Evolutionary conservation across 2,797 vertebrate genomes (phyloP).

Genomic region (Sebastes ruberrimus): DNA sequence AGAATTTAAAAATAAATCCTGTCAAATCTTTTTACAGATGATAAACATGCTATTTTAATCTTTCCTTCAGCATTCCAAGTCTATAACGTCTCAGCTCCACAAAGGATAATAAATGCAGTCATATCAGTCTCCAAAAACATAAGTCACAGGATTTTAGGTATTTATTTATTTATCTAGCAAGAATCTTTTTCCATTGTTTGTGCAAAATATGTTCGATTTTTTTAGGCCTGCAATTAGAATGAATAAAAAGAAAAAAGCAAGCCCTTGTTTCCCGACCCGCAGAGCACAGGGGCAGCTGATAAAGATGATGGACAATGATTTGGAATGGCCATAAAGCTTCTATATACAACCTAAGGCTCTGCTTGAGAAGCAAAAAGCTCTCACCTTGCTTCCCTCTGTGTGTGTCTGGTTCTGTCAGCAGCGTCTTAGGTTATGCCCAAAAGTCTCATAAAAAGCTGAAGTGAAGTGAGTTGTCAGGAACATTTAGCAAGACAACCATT

Average conservation of each 20-base stretch:
- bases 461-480: not conserved
- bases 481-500: not conserved
- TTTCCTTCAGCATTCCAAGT: not conserved
- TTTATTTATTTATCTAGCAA: not conserved
- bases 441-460: not conserved
- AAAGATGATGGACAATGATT: conserved; percentile 1
- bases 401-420: not conserved
- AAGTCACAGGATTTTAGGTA: not conserved
- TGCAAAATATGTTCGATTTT: not conserved
- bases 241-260: not conserved
- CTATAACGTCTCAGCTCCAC: not conserved
- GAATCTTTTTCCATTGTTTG: not conserved
- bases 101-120: not conserved
- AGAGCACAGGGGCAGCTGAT: not conserved
- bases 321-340: not conserved
- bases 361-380: not conserved
- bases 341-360: not conserved
- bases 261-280: not conserved
- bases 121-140: not conserved
- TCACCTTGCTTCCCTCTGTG: not conserved
- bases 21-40: not conserved
- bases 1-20: not conserved
- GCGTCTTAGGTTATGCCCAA: not conserved
- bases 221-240: not conserved
- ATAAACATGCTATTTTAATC: not conserved